These are phyloP conservation scores for Notothenia rossii DNA, from an alignment of 2,113 vertebrate species.

Conservation along the genomic window DNA sequence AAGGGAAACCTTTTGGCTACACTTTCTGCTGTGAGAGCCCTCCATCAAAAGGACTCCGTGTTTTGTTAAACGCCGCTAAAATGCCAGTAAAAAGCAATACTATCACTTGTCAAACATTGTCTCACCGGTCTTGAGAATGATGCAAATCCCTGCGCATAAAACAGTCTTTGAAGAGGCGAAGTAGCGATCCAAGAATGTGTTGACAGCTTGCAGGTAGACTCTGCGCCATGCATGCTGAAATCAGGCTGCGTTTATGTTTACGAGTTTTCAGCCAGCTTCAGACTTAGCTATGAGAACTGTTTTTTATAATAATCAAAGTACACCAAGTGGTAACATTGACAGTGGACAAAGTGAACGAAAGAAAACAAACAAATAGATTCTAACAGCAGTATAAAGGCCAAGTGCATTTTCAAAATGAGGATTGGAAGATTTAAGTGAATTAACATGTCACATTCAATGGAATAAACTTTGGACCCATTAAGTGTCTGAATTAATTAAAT, in stretches of 20 bases:
- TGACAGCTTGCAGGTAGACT: conserved; percentile 68
- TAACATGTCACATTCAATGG: neutral
- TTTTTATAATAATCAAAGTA: conserved; percentile 20
- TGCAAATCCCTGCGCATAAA: conserved; percentile 18
- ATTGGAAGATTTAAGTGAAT: neutral
- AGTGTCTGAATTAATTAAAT: conserved; percentile 8
- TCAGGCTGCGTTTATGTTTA: conserved; percentile 59
- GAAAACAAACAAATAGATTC: neutral
- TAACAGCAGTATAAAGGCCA: neutral
- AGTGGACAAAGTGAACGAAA: neutral
- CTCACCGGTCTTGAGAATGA: conserved; percentile 34
- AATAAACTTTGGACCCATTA: neutral
- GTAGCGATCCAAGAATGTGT: conserved; percentile 34
- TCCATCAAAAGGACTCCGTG: neutral
- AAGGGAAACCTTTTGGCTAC: neutral
- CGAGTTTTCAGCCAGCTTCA: conserved; percentile 50
- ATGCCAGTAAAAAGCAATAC: neutral
- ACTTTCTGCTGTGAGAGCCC: neutral
- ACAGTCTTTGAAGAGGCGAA: conserved; percentile 19
- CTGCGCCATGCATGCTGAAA: conserved; percentile 47
- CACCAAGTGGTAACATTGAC: neutral
- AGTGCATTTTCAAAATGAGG: neutral
- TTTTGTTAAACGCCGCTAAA: neutral
- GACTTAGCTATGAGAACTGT: conserved; percentile 24
- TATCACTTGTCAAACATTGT: conserved; percentile 17